Base-by-base conservation (phyloP, 2,797 vertebrate species). In the Sus cebifrons region DNA sequence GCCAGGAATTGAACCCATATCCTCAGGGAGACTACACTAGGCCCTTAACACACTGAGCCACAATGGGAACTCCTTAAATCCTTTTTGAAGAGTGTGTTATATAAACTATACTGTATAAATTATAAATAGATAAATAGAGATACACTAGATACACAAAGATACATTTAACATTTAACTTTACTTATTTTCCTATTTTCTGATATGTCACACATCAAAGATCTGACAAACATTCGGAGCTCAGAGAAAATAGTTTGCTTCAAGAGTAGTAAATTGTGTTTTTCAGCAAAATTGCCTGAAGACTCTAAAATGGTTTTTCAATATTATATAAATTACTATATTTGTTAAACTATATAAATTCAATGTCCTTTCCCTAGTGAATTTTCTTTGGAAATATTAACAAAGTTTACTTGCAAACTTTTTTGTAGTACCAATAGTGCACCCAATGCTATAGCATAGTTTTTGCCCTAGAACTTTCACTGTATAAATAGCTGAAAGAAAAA, bases 401-500 rank as follows among this genome's bases (percentile, higher is more conserved):
- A 52, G 60, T 62, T 86, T 78, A 75, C 29, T 62, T 79, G n/a
- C 7, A 56, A 60, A 23, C 3, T 68, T n/a, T 49, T 68, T 89
- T 83, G 40, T 11, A 12, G 14, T 16, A 67, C 13, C 81, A 89
- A 13, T 27, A 79, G 36, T 29, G 23, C 15, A 44, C 6, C 52
- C 49, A 20, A 1, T 71, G 85, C 77, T 85, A 86, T 86, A 64
- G 25, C 75, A 75, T 29, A 49, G 17, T 52, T 68, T 75, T 79
- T 92, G 79, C 29, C 82, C 84, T 58, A 88, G 81, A 96, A 95
- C 7, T 68, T 82, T 74, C 10, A 65, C 29, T 94, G 15, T 89
- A 89, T 73, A 93, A 94, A 93, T 78, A 92, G n/a, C 40, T 87
- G n/a, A 87, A 96, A 95, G 79, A 97, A 97, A 86, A 95, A 86